phyloP scores from a whole-genome alignment of 2,113 vertebrate genomes.

The Campylomormyrus tamandua region DNA sequence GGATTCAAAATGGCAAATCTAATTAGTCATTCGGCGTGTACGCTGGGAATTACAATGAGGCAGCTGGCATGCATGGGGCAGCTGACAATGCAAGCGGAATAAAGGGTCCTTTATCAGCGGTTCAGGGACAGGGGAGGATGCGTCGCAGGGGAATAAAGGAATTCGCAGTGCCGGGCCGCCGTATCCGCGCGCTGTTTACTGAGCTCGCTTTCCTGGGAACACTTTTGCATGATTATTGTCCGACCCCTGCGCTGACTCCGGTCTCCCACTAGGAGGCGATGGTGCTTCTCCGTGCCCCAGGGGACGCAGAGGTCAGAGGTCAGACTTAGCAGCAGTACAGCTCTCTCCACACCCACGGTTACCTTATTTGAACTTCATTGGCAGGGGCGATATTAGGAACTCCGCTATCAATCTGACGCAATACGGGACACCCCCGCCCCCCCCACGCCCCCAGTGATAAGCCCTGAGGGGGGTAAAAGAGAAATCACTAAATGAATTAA shows the following conservation, averaged over 20 bases:
- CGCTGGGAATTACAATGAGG: conserved; percentile 64
- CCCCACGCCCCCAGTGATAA: too few species aligned
- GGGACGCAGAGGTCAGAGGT: background rate
- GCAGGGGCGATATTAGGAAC: background rate
- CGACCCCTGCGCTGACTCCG: background rate
- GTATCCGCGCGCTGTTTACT: conserved; percentile 53
- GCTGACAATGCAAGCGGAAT: conserved; percentile 62
- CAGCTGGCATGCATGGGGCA: conserved; percentile 73
- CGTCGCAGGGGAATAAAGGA: conserved; percentile 69
- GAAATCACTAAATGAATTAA: too few species aligned
- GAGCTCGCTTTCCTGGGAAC: conserved; percentile 49
- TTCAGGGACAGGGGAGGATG: conserved; percentile 60
- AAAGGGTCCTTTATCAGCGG: conserved; percentile 67
- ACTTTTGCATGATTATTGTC: conserved; percentile 56
- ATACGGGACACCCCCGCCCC: background rate
- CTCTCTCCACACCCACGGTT: background rate
- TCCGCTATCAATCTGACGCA: background rate
- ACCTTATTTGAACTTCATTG: background rate
- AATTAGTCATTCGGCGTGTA: conserved; percentile 86
- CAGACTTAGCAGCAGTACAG: background rate
- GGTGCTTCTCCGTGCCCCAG: background rate
- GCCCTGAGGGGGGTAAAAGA: too few species aligned
- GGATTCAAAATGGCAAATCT: conserved; percentile 84
- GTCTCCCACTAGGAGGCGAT: background rate
- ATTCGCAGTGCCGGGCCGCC: conserved; percentile 60